Evolutionary conservation across 2,113 vertebrate genomes (phyloP).

Genomic region (Formicarius rufipectus): DNA sequence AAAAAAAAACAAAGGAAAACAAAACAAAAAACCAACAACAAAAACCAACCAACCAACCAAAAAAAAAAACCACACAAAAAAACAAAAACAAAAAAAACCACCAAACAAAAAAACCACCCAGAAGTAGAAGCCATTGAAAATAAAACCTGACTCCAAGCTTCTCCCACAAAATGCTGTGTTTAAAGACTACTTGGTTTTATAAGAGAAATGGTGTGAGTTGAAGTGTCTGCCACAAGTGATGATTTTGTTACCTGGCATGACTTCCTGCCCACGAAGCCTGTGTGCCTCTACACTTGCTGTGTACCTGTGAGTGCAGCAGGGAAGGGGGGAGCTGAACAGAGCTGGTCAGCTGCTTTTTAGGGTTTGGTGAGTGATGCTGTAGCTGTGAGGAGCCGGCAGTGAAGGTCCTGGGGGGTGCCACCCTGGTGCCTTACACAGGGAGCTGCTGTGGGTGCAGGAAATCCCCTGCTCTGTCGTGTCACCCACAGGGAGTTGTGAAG

Average conservation of each 20-base stretch:
- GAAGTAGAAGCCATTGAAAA: not conserved
- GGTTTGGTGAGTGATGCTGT: not conserved
- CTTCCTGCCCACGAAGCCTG: not conserved
- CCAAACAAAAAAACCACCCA: too few species aligned
- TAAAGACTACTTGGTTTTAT: not conserved
- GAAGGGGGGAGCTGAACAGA: not conserved
- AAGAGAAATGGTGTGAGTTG: not conserved
- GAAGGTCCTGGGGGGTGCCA: not conserved
- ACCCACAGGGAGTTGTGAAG: accelerated
- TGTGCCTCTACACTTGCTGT: accelerated
- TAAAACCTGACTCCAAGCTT: not conserved
- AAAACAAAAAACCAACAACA: too few species aligned
- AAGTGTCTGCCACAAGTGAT: not conserved
- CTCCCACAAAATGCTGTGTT: not conserved
- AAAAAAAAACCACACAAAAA: too few species aligned
- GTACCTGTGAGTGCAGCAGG: not conserved
- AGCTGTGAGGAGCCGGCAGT: not conserved
- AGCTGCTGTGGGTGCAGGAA: not conserved
- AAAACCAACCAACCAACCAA: too few species aligned
- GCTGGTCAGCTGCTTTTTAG: not conserved
- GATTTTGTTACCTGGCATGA: not conserved
- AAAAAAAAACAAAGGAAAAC: too few species aligned
- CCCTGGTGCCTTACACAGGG: not conserved
- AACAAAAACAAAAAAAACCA: too few species aligned
- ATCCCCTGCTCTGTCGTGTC: not conserved